phyloP scores from a whole-genome alignment of 2,113 vertebrate species.

The Hippoglossus stenolepis region DNA sequence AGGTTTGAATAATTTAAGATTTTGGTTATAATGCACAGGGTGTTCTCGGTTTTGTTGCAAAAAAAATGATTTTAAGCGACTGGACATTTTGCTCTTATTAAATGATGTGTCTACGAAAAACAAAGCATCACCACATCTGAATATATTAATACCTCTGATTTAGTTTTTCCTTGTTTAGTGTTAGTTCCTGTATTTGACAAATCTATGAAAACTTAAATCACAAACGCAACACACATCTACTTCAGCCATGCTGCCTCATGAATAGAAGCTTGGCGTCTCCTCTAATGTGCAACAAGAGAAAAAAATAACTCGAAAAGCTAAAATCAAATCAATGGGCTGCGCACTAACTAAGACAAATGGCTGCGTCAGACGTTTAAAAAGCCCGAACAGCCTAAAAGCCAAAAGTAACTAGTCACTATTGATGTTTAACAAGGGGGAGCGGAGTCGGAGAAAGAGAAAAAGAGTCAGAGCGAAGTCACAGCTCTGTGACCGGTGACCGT shows the following conservation, averaged over 20 bases:
- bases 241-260: not conserved
- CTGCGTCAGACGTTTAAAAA: not conserved
- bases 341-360: not conserved
- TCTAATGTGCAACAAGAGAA: not conserved
- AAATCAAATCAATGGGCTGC: not conserved
- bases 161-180: no score
- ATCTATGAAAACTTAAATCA: not conserved
- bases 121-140: not conserved
- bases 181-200: not conserved
- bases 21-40: not conserved
- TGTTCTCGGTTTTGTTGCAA: not conserved
- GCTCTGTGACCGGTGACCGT: slow-evolving; percentile 21
- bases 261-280: not conserved
- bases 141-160: not conserved
- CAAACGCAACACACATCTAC: not conserved
- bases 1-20: not conserved
- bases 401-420: slow-evolving; percentile 11
- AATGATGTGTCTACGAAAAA: not conserved
- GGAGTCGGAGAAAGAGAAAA: slow-evolving; percentile 3
- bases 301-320: not conserved
- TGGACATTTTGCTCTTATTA: not conserved
- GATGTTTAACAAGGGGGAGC: not conserved
- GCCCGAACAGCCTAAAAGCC: slow-evolving; percentile 1
- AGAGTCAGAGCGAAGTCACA: slow-evolving; percentile 4
- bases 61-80: no score